phyloP scores from a whole-genome alignment of 2,797 vertebrate species.

The Lophotriccus pileatus region DNA sequence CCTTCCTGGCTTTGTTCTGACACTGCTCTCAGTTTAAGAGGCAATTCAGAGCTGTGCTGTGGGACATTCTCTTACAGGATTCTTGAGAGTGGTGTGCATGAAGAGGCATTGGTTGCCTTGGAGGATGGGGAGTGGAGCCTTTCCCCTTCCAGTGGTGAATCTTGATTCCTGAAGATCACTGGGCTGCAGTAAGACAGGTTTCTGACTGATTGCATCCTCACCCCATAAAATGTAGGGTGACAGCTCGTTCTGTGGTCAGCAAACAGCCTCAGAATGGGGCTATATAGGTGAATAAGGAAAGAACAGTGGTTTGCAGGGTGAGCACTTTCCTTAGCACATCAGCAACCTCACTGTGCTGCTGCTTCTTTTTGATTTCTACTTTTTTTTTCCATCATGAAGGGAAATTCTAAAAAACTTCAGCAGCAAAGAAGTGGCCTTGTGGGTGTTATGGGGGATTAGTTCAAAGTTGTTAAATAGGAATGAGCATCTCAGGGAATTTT shows the following conservation, averaged over 20 bases:
- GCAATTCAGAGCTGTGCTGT: not conserved
- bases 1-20: not conserved
- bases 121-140: not conserved
- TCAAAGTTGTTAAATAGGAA: not conserved
- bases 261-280: not conserved
- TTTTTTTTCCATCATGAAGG: not conserved
- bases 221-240: not conserved
- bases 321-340: not conserved
- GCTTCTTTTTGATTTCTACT: not conserved
- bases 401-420: not conserved
- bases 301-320: not conserved
- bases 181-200: not conserved
- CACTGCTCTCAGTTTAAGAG: not conserved
- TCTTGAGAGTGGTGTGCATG: not conserved
- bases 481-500: not conserved
- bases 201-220: not conserved
- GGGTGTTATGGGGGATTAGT: not conserved
- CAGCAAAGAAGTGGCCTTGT: not conserved
- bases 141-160: not conserved
- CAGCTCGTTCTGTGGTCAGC: not conserved
- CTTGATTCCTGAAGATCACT: not conserved
- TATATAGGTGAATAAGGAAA: not conserved
- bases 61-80: not conserved
- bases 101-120: not conserved
- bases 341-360: not conserved